Evolutionary conservation across 2,797 vertebrate species (phyloP), one percentile per base, ranked within the genome.

Genomic region (Sebastes elongatus): DNA sequence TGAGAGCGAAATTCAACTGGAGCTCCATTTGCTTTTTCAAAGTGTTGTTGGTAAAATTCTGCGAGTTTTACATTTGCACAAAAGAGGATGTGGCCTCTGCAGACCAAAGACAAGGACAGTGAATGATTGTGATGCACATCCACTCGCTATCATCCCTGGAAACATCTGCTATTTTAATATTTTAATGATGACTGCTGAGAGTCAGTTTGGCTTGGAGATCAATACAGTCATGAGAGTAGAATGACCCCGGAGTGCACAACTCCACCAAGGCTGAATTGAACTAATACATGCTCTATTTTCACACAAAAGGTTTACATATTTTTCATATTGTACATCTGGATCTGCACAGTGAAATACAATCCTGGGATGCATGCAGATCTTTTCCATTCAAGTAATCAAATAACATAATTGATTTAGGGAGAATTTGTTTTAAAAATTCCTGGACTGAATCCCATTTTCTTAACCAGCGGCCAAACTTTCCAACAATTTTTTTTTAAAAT

Each of bases 401-500:
- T 28, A 59, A 55, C 52, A 5, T 52, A n/a, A 22, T 3, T 13
- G 53, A 56, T 0, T 0, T 56, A 23, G 22, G 53, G 53, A 55
- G 53, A 10, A 55, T 0, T 23, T 55, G 53, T 23, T 55, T 55
- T 38, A 14, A 38, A 38, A 38, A 38, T 55, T 55, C 53, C 22
- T 55, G 53, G 5, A 55, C 42, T 38, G 35, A 38, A 38, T 38
- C 13, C 35, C 35, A 0, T 38, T 38, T 38, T 38, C 35, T 38
- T 38, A 14, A 38, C 35, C 13, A 38, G 13, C 35, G 35, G 35
- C 35, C 35, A 14, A 38, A 38, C 35, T 38, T 38, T 38, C 5
- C 35, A 38, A 0, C 35, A 38, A 38, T 38, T 38, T 0, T 0
- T 38, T 38, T 33, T 33, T 13, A 1, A 38, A 38, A 38, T 38